Conservation (phyloP, 2,888 invertebrate genomes). For the Agrilus cyanescens region DNA sequence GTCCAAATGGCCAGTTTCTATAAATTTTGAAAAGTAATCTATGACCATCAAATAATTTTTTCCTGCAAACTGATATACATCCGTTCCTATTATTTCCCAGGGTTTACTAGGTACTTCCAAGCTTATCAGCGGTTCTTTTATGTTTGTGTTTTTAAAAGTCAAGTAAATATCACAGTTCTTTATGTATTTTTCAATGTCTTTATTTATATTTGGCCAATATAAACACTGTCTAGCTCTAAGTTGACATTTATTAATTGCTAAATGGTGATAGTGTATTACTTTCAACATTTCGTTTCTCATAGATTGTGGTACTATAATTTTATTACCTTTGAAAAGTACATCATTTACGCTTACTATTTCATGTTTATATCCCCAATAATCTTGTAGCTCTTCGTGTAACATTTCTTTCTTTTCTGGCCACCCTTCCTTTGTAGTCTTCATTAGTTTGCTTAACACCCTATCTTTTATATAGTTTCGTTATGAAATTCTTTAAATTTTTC, state of each 20-base stretch:
- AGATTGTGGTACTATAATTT: slow-evolving; percentile 1
- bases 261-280: slow-evolving; percentile 3
- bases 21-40: no score
- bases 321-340: background rate
- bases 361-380: background rate
- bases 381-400: background rate
- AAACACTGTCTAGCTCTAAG: background rate
- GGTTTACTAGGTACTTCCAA: slow-evolving; percentile 2
- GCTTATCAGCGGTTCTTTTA: background rate
- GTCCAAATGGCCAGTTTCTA: no score
- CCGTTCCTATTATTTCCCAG: no score
- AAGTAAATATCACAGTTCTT: background rate
- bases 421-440: no score
- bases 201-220: slow-evolving; percentile 2
- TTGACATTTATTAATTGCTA: slow-evolving; percentile 5
- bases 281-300: slow-evolving; percentile 2
- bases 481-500: background rate
- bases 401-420: background rate
- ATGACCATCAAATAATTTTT: no score
- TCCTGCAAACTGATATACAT: no score
- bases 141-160: background rate
- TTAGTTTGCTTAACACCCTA: no score
- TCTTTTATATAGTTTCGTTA: no score
- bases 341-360: no score
- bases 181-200: background rate